These are phyloP conservation scores for Lepidocyrtoides sp. DNA, from an alignment of 2,888 invertebrate genomes.

Conservation along the genomic window DNA sequence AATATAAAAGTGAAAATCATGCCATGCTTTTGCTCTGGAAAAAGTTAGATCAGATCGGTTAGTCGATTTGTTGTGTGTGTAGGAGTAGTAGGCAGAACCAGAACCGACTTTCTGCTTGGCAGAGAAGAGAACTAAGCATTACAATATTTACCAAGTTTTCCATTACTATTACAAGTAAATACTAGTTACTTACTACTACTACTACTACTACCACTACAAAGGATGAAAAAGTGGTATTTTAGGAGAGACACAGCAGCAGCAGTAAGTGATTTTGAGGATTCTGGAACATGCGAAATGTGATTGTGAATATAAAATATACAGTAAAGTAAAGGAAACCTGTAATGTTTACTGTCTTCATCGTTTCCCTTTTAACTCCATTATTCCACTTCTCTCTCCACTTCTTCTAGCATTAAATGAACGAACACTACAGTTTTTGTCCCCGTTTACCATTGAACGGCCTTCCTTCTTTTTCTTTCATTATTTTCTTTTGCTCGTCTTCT, in stretches of 20 bases:
- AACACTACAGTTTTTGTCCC: slow-evolving; percentile 43
- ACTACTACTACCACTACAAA: background rate
- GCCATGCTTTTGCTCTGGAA: slow-evolving; percentile 17
- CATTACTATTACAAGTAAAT: slow-evolving; percentile 20
- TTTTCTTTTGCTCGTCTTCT: background rate
- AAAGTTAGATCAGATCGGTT: slow-evolving; percentile 54
- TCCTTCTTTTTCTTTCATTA: slow-evolving; percentile 41
- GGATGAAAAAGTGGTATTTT: background rate
- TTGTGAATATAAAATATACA: slow-evolving; percentile 32
- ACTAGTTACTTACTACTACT: background rate
- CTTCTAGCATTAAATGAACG: slow-evolving; percentile 35
- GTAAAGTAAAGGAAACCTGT: slow-evolving; percentile 47
- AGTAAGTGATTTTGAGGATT: slow-evolving; percentile 60
- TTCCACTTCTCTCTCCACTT: background rate
- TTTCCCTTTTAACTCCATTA: slow-evolving; percentile 31
- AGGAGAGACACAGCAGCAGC: background rate
- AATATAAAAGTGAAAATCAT: slow-evolving; percentile 38
- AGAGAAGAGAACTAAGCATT: background rate
- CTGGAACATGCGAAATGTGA: slow-evolving; percentile 68
- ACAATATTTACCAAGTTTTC: background rate
- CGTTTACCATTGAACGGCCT: slow-evolving; percentile 56
- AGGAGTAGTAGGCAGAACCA: slow-evolving; percentile 26
- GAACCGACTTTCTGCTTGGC: background rate
- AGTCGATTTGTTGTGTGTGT: slow-evolving; percentile 53
- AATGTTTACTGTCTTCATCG: slow-evolving; percentile 36